These are phyloP conservation scores for Synanceia verrucosa DNA, from an alignment of 2,797 vertebrate genomes.

Conservation along the genomic window DNA sequence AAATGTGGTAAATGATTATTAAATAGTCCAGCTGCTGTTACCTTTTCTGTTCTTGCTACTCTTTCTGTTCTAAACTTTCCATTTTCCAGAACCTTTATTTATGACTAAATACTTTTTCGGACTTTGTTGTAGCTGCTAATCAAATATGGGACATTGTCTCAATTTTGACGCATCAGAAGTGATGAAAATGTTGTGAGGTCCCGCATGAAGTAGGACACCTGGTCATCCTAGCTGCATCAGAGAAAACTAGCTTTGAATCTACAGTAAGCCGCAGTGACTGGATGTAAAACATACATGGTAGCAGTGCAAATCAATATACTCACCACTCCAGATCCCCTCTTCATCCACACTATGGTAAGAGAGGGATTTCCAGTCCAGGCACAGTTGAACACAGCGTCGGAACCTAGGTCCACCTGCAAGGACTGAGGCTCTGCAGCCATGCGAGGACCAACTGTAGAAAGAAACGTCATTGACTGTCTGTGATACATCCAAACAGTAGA, in stretches of 20 bases:
- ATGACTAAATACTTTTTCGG: too few relatives aligned
- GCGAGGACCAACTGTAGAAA: slow-evolving; percentile 90
- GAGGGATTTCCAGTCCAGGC: slow-evolving; percentile 98
- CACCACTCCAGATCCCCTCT: slow-evolving; percentile 96
- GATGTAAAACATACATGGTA: neutral
- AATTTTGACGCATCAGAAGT: too few relatives aligned
- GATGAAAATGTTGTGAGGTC: too few relatives aligned
- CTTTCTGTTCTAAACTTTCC: too few relatives aligned
- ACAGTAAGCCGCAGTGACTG: neutral
- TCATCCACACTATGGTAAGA: slow-evolving; percentile 99
- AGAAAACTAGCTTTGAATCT: neutral
- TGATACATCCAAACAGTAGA: slow-evolving; percentile 2
- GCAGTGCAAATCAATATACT: slow-evolving; percentile 52
- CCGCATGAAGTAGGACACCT: too few relatives aligned
- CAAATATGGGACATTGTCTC: too few relatives aligned
- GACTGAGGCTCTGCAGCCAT: slow-evolving; percentile 96
- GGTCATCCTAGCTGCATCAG: neutral
- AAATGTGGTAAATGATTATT: too few relatives aligned
- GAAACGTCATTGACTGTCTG: slow-evolving; percentile 16
- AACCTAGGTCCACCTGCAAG: slow-evolving; percentile 94
- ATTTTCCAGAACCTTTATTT: too few relatives aligned
- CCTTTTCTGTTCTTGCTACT: too few relatives aligned
- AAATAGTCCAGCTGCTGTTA: too few relatives aligned
- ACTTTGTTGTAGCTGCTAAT: too few relatives aligned
- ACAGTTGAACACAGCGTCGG: slow-evolving; percentile 94